Percentiles rank a stretch among this genome's conserved stretches.
These are phyloP conservation scores for Ophiothrix spiculata DNA, from an alignment of 35 echinoderm and acorn worm genomes.

Conservation along the genomic window DNA sequence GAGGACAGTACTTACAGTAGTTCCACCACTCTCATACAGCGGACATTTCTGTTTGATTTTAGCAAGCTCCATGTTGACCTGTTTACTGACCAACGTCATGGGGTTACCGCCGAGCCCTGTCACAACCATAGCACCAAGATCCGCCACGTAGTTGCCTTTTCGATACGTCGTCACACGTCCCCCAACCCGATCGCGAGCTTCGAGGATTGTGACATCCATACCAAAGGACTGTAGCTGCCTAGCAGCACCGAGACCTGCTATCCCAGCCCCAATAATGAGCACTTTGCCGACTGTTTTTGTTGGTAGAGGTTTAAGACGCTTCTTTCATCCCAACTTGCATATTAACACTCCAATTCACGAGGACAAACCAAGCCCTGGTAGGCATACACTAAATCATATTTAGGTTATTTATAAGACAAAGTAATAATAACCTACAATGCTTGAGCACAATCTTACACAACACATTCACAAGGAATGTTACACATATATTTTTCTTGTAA, in stretches of 20 bases:
- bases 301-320: slow-evolving; percentile 55
- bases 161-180: slow-evolving; percentile 93
- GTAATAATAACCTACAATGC: too few species aligned
- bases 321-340: slow-evolving; percentile 94
- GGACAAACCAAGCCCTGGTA: slow-evolving; percentile 91
- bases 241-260: slow-evolving; percentile 89
- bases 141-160: slow-evolving; percentile 89
- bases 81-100: slow-evolving; percentile 96
- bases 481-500: too few species aligned
- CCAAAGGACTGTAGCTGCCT: slow-evolving; percentile 90
- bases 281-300: slow-evolving; percentile 51
- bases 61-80: slow-evolving; percentile 94
- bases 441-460: too few species aligned
- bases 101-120: slow-evolving; percentile 95
- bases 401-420: too few species aligned
- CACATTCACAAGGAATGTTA: too few species aligned
- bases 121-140: slow-evolving; percentile 97
- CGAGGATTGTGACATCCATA: slow-evolving; percentile 91
- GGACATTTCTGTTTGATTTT: slow-evolving; percentile 99
- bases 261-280: slow-evolving; percentile 69
- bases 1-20: slow-evolving; percentile 62
- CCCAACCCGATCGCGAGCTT: slow-evolving; percentile 89
- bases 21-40: slow-evolving; percentile 84
- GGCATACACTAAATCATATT: too few species aligned
- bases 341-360: too few species aligned